Evolutionary conservation across 2,888 invertebrate genomes (phyloP).

Genomic region (Strigamia maritima): DNA sequence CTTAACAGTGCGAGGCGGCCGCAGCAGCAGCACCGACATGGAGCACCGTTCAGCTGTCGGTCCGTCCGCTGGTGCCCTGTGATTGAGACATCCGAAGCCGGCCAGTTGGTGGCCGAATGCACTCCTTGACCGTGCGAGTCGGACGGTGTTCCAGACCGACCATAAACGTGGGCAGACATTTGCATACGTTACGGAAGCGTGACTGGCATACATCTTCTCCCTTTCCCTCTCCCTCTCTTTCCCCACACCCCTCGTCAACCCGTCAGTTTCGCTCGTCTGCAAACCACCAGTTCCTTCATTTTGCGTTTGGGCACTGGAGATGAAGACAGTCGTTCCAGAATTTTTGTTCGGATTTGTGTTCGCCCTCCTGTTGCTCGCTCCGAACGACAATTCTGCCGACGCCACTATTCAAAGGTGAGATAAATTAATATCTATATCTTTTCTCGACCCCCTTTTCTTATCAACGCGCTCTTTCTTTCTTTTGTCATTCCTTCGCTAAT

Average conservation of each 20-base stretch:
- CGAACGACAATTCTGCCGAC: constrained; percentile 14
- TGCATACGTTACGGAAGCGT: neutral
- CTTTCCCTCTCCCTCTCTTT: neutral
- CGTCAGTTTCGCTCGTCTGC: neutral
- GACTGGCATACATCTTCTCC: neutral
- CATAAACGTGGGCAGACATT: neutral
- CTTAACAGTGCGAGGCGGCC: constrained; percentile 4
- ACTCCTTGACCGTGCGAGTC: neutral
- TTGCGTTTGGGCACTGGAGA: constrained; percentile 23
- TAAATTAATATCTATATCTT: neutral
- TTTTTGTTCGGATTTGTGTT: constrained; percentile 33
- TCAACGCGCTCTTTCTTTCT: no score
- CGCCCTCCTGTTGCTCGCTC: constrained; percentile 37
- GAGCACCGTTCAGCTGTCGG: constrained; percentile 8
- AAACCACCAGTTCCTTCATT: constrained; percentile 7
- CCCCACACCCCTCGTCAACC: constrained; percentile 19
- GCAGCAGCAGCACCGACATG: constrained; percentile 19
- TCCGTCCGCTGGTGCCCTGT: constrained; percentile 16
- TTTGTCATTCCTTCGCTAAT: neutral
- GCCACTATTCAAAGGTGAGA: constrained; percentile 13
- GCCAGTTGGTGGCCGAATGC: constrained; percentile 8
- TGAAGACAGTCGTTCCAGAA: constrained; percentile 37
- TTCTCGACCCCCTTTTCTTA: neutral
- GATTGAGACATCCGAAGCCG: neutral
- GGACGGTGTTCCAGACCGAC: constrained; percentile 11